phyloP scores from a whole-genome alignment of 1,140 invertebrate genomes.

The Atta texana region DNA sequence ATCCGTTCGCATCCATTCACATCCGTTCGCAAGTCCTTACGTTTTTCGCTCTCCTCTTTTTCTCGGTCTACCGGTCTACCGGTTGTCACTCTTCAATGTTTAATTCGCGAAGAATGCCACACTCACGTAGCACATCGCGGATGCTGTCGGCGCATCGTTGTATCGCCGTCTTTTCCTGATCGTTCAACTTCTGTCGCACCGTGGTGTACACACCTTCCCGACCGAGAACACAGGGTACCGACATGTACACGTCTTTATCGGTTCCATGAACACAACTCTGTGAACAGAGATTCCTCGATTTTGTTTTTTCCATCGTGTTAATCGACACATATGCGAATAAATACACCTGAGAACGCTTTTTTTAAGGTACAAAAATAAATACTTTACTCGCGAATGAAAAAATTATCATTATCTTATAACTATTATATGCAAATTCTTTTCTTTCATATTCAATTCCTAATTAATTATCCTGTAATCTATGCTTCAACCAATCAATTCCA shows the following conservation, averaged over 20 bases:
- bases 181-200: slow-evolving; percentile 87
- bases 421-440: not conserved
- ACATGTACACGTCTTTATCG: slow-evolving; percentile 88
- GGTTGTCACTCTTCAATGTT: slow-evolving; percentile 66
- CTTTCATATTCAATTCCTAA: not conserved
- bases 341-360: not conserved
- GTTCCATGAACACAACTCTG: slow-evolving; percentile 86
- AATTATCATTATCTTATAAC: not conserved
- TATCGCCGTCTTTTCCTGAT: slow-evolving; percentile 86
- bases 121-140: slow-evolving; percentile 80
- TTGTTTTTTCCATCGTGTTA: not conserved
- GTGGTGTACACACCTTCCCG: slow-evolving; percentile 87
- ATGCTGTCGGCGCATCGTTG: slow-evolving; percentile 85
- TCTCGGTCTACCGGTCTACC: not conserved
- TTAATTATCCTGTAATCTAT: not conserved
- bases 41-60: slow-evolving; percentile 26
- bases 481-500: not conserved
- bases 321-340: slow-evolving; percentile 16
- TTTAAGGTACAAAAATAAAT: not conserved
- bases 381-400: not conserved
- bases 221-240: slow-evolving; percentile 88
- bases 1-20: not conserved
- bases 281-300: slow-evolving; percentile 45
- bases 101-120: slow-evolving; percentile 78
- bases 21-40: slow-evolving; percentile 1